Percentiles rank a stretch among this genome's conserved stretches.
These are phyloP conservation scores for Caenorhabditis tropicalis DNA, from an alignment of 1,140 invertebrate genomes.

Conservation along the genomic window DNA sequence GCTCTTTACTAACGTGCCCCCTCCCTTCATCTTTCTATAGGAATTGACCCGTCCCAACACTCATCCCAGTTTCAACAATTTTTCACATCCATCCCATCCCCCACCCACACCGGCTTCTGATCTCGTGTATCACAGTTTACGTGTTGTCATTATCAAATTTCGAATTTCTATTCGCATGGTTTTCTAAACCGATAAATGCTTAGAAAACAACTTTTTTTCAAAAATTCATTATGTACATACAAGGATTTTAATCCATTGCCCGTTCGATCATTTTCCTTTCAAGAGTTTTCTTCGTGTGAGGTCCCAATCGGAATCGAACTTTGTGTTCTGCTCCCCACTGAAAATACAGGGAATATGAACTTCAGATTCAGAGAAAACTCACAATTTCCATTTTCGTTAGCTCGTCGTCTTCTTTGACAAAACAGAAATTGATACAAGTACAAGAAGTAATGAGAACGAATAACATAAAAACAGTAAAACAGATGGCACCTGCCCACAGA, in stretches of 20 bases:
- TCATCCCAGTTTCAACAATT: not conserved
- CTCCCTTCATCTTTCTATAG: conserved; percentile 1
- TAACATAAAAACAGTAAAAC: not conserved
- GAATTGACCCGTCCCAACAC: not conserved
- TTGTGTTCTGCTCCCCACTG: not conserved
- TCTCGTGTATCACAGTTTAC: conserved; percentile 41
- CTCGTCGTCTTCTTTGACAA: not conserved
- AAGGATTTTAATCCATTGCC: not conserved
- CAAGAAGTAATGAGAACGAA: not conserved
- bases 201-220: not conserved
- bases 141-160: conserved; percentile 35
- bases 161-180: not conserved
- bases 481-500: not conserved
- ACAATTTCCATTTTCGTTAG: conserved; percentile 5
- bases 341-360: not conserved
- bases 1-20: not conserved
- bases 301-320: not conserved
- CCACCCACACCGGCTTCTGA: conserved; percentile 12
- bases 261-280: not conserved
- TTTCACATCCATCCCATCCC: not conserved
- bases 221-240: not conserved
- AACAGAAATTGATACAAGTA: not conserved
- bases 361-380: not conserved
- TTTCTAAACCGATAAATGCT: conserved; percentile 28
- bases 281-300: not conserved